Evolutionary conservation across 2,113 vertebrate species (phyloP).

Genomic region (Rhinogobius similis): DNA sequence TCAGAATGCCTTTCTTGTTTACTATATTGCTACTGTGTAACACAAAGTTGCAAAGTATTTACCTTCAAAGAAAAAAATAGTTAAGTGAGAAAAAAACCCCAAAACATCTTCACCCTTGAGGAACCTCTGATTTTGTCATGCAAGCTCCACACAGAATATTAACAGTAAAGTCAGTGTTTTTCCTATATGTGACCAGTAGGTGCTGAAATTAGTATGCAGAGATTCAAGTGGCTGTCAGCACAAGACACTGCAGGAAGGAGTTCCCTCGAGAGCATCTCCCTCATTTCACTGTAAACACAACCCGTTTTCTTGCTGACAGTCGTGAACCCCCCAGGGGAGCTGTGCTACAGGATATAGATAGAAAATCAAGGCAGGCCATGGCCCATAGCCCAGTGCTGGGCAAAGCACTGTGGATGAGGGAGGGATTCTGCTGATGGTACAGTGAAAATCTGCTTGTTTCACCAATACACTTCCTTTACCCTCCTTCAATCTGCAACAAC

Average conservation of each 20-base stretch:
- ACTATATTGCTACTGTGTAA: not conserved
- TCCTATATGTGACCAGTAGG: not conserved
- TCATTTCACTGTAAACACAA: constrained; percentile 57
- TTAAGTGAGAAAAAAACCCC: too few relatives aligned
- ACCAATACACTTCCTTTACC: not conserved
- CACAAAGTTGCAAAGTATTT: not conserved
- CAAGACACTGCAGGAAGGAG: constrained; percentile 3
- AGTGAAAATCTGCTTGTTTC: constrained; percentile 24
- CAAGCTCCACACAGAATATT: constrained; percentile 19
- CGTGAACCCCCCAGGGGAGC: constrained; percentile 42
- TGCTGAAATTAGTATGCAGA: constrained; percentile 10
- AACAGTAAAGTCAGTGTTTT: constrained; percentile 16
- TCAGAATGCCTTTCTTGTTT: not conserved
- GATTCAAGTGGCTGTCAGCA: constrained; percentile 25
- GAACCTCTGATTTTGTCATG: constrained; percentile 41
- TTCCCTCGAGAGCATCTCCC: constrained; percentile 44
- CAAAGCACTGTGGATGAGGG: constrained; percentile 19
- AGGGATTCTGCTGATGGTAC: constrained; percentile 46
- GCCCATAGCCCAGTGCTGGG: constrained; percentile 32
- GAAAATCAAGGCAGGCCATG: constrained; percentile 46
- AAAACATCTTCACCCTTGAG: constrained; percentile 25
- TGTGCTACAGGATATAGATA: constrained; percentile 63
- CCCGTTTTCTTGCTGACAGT: constrained; percentile 55
- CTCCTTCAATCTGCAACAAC: too few relatives aligned
- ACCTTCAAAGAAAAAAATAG: not conserved